These are phyloP conservation scores for Peromyscus nudipes DNA, from an alignment of 2,797 vertebrate genomes.

Conservation along the genomic window DNA sequence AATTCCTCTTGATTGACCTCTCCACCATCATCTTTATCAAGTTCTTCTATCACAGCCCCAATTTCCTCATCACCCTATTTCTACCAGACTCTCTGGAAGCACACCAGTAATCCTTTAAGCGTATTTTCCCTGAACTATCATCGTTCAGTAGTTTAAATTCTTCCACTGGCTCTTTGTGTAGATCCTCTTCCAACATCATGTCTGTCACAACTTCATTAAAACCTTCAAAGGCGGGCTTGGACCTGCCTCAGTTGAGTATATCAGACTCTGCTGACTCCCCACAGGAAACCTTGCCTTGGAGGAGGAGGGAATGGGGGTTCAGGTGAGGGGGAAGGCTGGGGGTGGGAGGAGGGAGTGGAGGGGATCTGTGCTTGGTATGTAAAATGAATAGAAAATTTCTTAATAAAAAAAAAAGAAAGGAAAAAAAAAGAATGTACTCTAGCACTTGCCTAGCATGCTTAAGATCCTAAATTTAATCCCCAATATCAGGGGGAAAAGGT, in stretches of 20 bases:
- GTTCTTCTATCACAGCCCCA: conserved; percentile 96
- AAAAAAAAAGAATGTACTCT: background rate
- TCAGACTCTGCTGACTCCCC: no score
- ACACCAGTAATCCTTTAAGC: conserved; percentile 49
- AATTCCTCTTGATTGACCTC: conserved; percentile 93
- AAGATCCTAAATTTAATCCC: background rate
- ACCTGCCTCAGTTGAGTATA: no score
- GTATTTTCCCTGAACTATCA: conserved; percentile 93
- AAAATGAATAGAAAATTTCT: no score
- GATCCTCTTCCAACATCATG: conserved; percentile 95
- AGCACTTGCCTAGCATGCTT: background rate
- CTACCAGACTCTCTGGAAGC: conserved; percentile 49
- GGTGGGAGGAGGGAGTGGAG: no score
- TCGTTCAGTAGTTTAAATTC: conserved; percentile 98
- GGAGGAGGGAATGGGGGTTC: no score
- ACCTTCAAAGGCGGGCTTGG: no score
- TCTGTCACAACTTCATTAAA: conserved; percentile 90
- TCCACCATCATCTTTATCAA: conserved; percentile 94
- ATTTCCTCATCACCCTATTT: conserved; percentile 94
- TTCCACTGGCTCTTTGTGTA: conserved; percentile 96
- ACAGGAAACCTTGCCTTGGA: no score
- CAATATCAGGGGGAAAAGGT: background rate
- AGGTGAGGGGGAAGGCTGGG: no score
- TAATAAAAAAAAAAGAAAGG: no score
- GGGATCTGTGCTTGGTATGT: no score